Evolutionary conservation across 2,113 vertebrate genomes (phyloP), one percentile per base, ranked within the genome.

Genomic region (Brienomyrus brachyistius): DNA sequence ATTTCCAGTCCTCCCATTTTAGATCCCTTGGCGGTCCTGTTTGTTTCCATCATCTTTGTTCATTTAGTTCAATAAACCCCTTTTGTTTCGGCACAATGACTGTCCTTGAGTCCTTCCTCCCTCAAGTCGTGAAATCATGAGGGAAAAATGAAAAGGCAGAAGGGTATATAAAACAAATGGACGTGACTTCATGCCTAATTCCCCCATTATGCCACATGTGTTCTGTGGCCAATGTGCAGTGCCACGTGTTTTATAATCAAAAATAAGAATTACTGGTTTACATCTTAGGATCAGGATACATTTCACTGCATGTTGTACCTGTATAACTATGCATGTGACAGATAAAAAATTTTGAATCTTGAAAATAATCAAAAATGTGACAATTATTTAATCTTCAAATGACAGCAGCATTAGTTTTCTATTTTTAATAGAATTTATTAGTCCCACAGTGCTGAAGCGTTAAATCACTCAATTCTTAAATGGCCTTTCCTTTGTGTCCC

Each of bases 361-460:
- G 54, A 54, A 54, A 5, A 80, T 80, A 80, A 80, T 43, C 1
- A 43, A 80, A 80, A 80, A 80, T 70, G 74, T 43, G 35, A 40
- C 5, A 6, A 43, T 43, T 40, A 80, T 80, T 80, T 80, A 43
- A 80, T 80, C 74, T 80, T 35, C 19, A 80, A 35, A 80, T 80
- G 74, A 80, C 74, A 80, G 31, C 35, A 80, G 74, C 74, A 80
- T 80, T 80, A 80, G 15, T 80, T 77, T 80, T 80, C 74, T 43
- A 17, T 80, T 80, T 80, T 80, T 19, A 80, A 80, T 43, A 80
- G 74, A 40, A 80, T 80, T 80, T 35, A 43, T 40, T 40, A 80
- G 17, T 80, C 35, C 74, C 17, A 43, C 74, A 80, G 15, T 40
- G 74, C 74, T 43, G 17, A 17, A 70, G 10, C 6, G 15, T 80